phyloP scores from a whole-genome alignment of 2,888 invertebrate species.

The Germaria angustata region DNA sequence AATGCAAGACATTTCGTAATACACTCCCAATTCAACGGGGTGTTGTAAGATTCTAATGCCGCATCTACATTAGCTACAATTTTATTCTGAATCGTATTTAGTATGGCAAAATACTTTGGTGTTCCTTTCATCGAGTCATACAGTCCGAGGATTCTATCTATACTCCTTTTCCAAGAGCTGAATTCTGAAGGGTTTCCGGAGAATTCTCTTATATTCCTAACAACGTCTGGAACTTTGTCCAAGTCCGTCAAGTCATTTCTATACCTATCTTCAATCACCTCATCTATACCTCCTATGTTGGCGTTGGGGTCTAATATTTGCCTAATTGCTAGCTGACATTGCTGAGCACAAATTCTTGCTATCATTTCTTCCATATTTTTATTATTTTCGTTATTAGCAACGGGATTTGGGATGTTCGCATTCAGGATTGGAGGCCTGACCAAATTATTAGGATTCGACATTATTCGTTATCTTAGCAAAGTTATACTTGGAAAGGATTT shows the following conservation, averaged over 20 bases:
- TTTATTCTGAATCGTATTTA: not conserved
- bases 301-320: too few relatives aligned
- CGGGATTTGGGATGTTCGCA: too few relatives aligned
- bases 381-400: too few relatives aligned
- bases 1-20: conserved; percentile 32
- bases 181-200: not conserved
- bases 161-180: not conserved
- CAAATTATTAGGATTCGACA: too few relatives aligned
- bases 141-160: not conserved
- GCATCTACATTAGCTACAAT: not conserved
- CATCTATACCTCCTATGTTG: too few relatives aligned
- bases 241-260: not conserved
- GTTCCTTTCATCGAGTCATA: not conserved
- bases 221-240: not conserved
- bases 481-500: too few relatives aligned
- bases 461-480: too few relatives aligned
- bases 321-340: too few relatives aligned
- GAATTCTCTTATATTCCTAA: not conserved
- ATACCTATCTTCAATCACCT: not conserved
- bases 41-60: not conserved
- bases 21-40: not conserved
- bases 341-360: too few relatives aligned
- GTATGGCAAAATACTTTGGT: not conserved
- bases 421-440: too few relatives aligned
- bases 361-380: too few relatives aligned